Conservation (phyloP, 1,140 invertebrate species). For the Leucophenga varia region DNA sequence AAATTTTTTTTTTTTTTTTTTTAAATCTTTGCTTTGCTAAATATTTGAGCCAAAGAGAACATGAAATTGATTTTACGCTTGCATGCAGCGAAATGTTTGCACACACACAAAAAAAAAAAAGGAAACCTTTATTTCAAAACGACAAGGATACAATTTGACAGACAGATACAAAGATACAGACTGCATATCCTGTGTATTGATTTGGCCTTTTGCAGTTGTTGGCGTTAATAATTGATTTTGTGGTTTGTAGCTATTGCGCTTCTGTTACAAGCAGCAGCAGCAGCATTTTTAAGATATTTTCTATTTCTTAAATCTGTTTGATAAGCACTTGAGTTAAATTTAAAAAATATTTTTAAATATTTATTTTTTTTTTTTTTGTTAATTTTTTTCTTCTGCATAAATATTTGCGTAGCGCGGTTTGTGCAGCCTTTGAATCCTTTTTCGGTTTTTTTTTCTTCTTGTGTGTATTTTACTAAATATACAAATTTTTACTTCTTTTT, state of each 20-base stretch:
- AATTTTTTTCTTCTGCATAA: slow-evolving; percentile 18
- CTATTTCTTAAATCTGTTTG: too few relatives aligned
- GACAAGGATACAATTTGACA: too few relatives aligned
- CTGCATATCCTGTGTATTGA: slow-evolving; percentile 7
- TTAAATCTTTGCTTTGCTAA: too few relatives aligned
- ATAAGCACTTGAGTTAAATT: too few relatives aligned
- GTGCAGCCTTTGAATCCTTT: slow-evolving; percentile 1
- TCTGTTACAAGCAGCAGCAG: slow-evolving; percentile 3
- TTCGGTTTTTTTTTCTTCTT: too few relatives aligned
- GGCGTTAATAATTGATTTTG: slow-evolving; percentile 56
- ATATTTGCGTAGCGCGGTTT: slow-evolving; percentile 34
- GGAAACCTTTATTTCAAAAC: too few relatives aligned
- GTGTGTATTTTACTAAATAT: too few relatives aligned
- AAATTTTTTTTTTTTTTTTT: too few relatives aligned
- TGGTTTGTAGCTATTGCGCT: slow-evolving; percentile 37
- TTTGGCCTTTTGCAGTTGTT: slow-evolving; percentile 2
- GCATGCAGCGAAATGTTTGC: slow-evolving; percentile 30
- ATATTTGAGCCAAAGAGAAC: too few relatives aligned
- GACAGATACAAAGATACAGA: slow-evolving; percentile 14
- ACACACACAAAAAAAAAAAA: slow-evolving; percentile 28
- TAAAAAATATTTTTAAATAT: too few relatives aligned
- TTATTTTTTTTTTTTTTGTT: slow-evolving; percentile 14
- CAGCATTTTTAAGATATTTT: not conserved
- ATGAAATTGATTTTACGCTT: slow-evolving; percentile 52
- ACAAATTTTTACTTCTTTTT: not conserved